Percentiles rank a stretch among this genome's conserved stretches.
Conservation (phyloP, 2,888 invertebrate genomes). For the Acanthosoma haemorrhoidale region DNA sequence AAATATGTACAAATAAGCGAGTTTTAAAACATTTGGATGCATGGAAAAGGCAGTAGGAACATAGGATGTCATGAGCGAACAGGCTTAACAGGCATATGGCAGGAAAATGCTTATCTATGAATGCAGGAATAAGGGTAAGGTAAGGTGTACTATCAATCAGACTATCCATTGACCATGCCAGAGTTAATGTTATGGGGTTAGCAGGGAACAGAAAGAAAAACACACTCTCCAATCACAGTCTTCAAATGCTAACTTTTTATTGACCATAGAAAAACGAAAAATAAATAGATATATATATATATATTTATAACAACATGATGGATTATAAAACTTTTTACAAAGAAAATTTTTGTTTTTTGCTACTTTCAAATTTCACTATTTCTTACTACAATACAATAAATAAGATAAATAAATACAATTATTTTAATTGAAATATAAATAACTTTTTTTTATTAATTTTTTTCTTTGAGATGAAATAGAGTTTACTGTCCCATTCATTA, state of each 20-base stretch:
- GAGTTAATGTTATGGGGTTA: conserved; percentile 35
- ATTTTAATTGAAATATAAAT: conserved; percentile 12
- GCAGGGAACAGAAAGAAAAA: conserved; percentile 36
- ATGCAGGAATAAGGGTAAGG: neutral
- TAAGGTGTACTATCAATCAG: neutral
- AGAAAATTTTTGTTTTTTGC: conserved; percentile 26
- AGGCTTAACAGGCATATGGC: neutral
- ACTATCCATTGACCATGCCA: conserved; percentile 36
- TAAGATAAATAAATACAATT: conserved; percentile 12
- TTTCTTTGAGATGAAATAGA: neutral
- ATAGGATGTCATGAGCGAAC: neutral
- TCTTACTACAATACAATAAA: conserved; percentile 26
- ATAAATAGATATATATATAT: conserved; percentile 22
- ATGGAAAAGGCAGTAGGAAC: neutral
- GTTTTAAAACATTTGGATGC: neutral
- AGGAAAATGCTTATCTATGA: neutral
- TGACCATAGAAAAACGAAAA: conserved; percentile 39
- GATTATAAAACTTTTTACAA: conserved; percentile 39
- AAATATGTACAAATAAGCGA: neutral
- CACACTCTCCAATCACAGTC: conserved; percentile 39
- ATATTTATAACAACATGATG: conserved; percentile 25
- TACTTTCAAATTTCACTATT: conserved; percentile 25
- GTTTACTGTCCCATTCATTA: neutral
- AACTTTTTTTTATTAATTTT: neutral
- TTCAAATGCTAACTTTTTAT: conserved; percentile 41